phyloP scores from a whole-genome alignment of 2,888 invertebrate species.

The Galeruca laticollis region DNA sequence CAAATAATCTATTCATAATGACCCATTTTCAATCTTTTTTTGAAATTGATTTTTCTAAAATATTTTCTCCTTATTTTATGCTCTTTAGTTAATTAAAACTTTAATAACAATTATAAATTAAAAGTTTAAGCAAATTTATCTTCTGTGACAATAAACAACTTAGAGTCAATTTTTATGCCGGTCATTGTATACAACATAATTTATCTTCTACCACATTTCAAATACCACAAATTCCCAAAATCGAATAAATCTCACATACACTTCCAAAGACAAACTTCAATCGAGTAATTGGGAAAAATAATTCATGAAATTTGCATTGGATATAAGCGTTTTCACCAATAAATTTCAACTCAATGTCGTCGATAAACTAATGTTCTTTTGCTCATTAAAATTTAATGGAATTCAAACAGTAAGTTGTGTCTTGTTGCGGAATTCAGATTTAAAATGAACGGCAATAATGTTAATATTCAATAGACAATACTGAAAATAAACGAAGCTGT shows the following conservation, averaged over 20 bases:
- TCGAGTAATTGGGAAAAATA: background rate
- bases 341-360: slow-evolving; percentile 13
- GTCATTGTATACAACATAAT: no score
- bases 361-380: slow-evolving; percentile 6
- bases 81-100: no score
- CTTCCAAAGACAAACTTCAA: slow-evolving; percentile 4
- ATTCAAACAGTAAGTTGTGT: slow-evolving; percentile 5
- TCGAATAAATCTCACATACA: background rate
- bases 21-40: no score
- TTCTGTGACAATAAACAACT: no score
- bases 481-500: background rate
- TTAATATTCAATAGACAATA: slow-evolving; percentile 17
- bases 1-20: no score
- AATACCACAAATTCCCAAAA: no score
- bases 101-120: no score
- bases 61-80: no score
- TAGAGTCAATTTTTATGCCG: no score
- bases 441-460: background rate
- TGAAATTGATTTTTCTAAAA: no score
- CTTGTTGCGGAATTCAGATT: slow-evolving; percentile 7
- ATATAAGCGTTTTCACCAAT: background rate
- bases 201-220: no score
- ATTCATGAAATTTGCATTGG: background rate
- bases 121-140: no score
- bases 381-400: slow-evolving; percentile 9